These are phyloP conservation scores for Gavia stellata DNA, from an alignment of 2,113 vertebrate species.

Conservation along the genomic window DNA sequence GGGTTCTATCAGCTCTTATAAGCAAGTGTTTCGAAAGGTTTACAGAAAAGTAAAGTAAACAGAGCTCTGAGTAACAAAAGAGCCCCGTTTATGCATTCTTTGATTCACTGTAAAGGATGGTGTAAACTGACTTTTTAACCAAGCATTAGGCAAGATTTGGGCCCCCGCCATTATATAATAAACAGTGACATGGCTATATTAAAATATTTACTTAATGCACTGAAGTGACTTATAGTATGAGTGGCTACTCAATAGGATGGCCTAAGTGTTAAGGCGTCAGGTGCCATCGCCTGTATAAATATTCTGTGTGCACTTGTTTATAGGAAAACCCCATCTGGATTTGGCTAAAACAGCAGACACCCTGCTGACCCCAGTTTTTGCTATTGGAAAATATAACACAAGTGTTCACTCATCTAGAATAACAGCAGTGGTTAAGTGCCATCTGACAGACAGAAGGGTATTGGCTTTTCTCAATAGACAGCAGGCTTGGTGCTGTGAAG, in stretches of 20 bases:
- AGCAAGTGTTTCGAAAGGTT: slow-evolving; percentile 87
- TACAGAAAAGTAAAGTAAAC: slow-evolving; percentile 88
- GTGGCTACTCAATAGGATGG: slow-evolving; percentile 95
- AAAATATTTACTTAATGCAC: slow-evolving; percentile 99
- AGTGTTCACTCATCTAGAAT: slow-evolving; percentile 90
- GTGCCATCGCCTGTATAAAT: slow-evolving; percentile 98
- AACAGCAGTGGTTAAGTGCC: slow-evolving; percentile 85
- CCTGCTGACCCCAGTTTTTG: slow-evolving; percentile 88
- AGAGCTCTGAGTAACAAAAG: slow-evolving; percentile 83
- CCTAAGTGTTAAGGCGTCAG: slow-evolving; percentile 98
- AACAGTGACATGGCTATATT: slow-evolving; percentile 97
- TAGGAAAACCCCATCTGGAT: slow-evolving; percentile 98
- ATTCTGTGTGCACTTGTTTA: slow-evolving; percentile 97
- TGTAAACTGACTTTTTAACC: slow-evolving; percentile 95
- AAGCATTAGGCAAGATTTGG: slow-evolving; percentile 96
- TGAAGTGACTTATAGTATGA: slow-evolving; percentile 98
- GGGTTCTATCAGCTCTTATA: slow-evolving; percentile 79
- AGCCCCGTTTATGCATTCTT: slow-evolving; percentile 82
- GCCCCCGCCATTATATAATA: slow-evolving; percentile 96
- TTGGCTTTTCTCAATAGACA: slow-evolving; percentile 84
- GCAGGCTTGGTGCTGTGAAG: slow-evolving; percentile 69
- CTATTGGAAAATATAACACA: slow-evolving; percentile 97
- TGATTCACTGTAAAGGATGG: slow-evolving; percentile 88
- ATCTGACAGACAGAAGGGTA: slow-evolving; percentile 92
- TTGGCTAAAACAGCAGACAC: slow-evolving; percentile 87